Evolutionary conservation across 2,888 invertebrate species (phyloP), one percentile per base, ranked within the genome.

Genomic region (Muscina levida): DNA sequence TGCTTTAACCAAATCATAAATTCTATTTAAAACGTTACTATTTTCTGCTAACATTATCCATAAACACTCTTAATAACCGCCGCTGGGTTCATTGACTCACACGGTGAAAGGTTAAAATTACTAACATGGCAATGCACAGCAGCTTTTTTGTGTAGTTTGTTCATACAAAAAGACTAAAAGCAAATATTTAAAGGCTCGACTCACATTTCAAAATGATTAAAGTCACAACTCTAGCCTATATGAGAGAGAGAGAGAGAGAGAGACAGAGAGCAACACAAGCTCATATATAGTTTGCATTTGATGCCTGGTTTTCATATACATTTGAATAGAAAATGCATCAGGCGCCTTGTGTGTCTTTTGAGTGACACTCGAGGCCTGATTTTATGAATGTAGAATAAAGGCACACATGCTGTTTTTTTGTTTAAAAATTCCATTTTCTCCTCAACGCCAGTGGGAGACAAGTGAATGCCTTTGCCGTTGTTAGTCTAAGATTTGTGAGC

Each of bases 361-460:
- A 53, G 3, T 10, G 24, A 2, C 22, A 53, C 24, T 24, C 53
- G 53, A 53, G 53, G 53, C 11, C 31, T 31, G 31, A 31, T 53
- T 11, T 24, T 8, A 13, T 5, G 22, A 4, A 53, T 53, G 48
- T 37, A 15, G 26, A 8, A 17, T 39, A 17, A 39, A 22, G 56
- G 22, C 39, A 39, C 13, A 19, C 22, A 17, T 51, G 51, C 22
- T n/a, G 19, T 51, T 51, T 10, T 51, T 31, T 51, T 51, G 51
- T 51, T 19, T 62, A 62, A 62, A 62, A 62, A 62, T 42, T 62
- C 22, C 62, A 42, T 62, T 39, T 62, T 15, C 17, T 62, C 39
- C 62, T 22, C 31, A 31, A 31, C 62, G 62, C 42, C 39, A 62
- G 22, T 3, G 10, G 19, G 8, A 51, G 17, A 5, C 19, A 19